phyloP scores from a whole-genome alignment of 2,113 vertebrate species.

The Coryphaenoides rupestris region DNA sequence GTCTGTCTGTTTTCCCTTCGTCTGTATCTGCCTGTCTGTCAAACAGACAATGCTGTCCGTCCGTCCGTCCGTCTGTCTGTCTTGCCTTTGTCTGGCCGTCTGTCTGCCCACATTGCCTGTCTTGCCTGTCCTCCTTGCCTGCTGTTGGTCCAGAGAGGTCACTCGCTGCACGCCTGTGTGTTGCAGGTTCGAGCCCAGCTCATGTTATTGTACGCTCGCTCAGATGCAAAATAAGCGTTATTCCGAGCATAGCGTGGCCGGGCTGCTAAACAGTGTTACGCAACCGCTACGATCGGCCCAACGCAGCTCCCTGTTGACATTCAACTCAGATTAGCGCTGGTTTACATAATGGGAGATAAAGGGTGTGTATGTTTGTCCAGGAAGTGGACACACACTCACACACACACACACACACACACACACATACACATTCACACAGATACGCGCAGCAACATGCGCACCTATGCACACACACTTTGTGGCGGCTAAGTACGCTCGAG shows the following conservation, averaged over 20 bases:
- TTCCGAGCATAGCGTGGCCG: not conserved
- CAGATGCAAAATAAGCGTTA: not conserved
- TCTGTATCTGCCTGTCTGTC: too few relatives aligned
- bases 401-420: conserved; percentile 12
- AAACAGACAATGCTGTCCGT: too few relatives aligned
- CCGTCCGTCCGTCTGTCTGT: too few relatives aligned
- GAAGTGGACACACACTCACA: conserved; percentile 28
- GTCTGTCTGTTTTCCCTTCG: not conserved
- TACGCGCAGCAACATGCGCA: conserved; percentile 9
- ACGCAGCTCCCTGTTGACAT: conserved; percentile 54
- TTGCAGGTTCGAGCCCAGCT: conserved; percentile 7
- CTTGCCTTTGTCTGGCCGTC: too few relatives aligned
- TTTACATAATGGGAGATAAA: conserved; percentile 63
- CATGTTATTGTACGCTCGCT: conserved; percentile 3
- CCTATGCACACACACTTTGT: conserved; percentile 10
- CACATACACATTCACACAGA: conserved; percentile 15
- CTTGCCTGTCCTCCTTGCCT: too few relatives aligned
- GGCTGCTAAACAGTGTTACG: conserved; percentile 12
- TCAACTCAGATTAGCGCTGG: conserved; percentile 50
- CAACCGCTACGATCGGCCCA: conserved; percentile 33
- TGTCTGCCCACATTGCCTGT: too few relatives aligned
- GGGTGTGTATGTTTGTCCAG: conserved; percentile 39
- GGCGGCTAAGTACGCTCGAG: conserved; percentile 34
- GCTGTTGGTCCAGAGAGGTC: not conserved
- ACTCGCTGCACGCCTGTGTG: not conserved